Conservation (phyloP, 1,140 invertebrate species). For the Drosophila erecta region DNA sequence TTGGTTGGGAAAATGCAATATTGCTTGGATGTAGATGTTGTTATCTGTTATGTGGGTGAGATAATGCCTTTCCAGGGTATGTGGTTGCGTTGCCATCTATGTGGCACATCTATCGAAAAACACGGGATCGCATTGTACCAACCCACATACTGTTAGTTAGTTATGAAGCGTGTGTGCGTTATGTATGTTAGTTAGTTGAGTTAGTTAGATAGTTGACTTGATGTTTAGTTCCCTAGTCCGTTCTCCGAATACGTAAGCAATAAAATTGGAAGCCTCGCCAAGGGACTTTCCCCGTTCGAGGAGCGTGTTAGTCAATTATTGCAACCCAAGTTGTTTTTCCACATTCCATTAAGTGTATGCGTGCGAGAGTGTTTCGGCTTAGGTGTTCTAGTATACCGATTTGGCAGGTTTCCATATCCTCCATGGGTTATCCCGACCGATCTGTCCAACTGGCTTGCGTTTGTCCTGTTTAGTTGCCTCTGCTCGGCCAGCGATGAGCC, state of each 20-base stretch:
- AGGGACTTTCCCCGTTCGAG: not conserved
- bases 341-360: conserved; percentile 44
- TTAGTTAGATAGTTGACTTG: conserved; percentile 46
- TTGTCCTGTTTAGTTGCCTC: conserved; percentile 36
- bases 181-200: conserved; percentile 41
- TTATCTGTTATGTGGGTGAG: conserved; percentile 30
- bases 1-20: conserved; percentile 13
- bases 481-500: conserved; percentile 44
- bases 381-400: conserved; percentile 1
- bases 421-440: conserved; percentile 16
- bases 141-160: conserved; percentile 34
- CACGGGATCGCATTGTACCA: not conserved
- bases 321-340: conserved; percentile 36
- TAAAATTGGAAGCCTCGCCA: conserved; percentile 37
- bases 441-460: conserved; percentile 34
- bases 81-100: too few relatives aligned
- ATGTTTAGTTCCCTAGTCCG: conserved; percentile 36
- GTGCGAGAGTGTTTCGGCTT: conserved; percentile 21
- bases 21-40: conserved; percentile 31
- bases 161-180: conserved; percentile 37
- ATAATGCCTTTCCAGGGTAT: not conserved
- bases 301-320: conserved; percentile 41
- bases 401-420: conserved; percentile 13
- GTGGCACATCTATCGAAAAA: not conserved
- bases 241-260: conserved; percentile 58